Evolutionary conservation across 2,888 invertebrate species (phyloP), one percentile per base, ranked within the genome.

Genomic region (Eupithecia abbreviata): DNA sequence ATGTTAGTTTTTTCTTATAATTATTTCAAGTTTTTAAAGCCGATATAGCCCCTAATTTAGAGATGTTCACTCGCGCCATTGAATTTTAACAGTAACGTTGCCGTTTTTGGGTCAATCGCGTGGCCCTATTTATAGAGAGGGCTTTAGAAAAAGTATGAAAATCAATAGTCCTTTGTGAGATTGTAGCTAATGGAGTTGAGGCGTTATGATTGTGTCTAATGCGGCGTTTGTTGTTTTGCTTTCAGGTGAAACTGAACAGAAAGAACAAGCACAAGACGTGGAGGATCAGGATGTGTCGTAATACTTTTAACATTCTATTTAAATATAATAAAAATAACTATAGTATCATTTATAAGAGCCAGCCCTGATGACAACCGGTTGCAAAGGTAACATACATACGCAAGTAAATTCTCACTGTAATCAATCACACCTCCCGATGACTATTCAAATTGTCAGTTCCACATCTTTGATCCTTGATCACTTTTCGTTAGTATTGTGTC

Each of bases 221-320:
- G n/a, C 47, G 5, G 10, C 9, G 47, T 55, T 68, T 72, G 66
- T 71, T 77, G 70, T 43, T 95, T 96, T 51, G 71, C 42, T 95
- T 96, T 51, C 94, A 98, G 98, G 97, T 90, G 98, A 98, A 92
- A 97, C 97, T 84, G 98, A 98, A 95, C 97, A 97, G 90, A 98
- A 98, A 95, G 98, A 98, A 94, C 97, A 97, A 94, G 96, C 98
- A 92, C 98, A 98, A 95, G 98, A 98, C 95, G 98, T 97, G 90
- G 98, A 98, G 94, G 98, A 98, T 95, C 98, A 98, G 95, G 98
- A 98, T 96, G 98, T 98, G 95, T 98, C 98, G 97, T 98, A 98
- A 98, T 97, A 90, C 89, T 88, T 87, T 89, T 88, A 86, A 88
- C 91, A 87, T 87, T 88, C 89, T 90, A 90, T 90, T 92, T 91